Base-by-base conservation (phyloP, 2,797 vertebrate species). In the Dendrocincla tyrannina region DNA sequence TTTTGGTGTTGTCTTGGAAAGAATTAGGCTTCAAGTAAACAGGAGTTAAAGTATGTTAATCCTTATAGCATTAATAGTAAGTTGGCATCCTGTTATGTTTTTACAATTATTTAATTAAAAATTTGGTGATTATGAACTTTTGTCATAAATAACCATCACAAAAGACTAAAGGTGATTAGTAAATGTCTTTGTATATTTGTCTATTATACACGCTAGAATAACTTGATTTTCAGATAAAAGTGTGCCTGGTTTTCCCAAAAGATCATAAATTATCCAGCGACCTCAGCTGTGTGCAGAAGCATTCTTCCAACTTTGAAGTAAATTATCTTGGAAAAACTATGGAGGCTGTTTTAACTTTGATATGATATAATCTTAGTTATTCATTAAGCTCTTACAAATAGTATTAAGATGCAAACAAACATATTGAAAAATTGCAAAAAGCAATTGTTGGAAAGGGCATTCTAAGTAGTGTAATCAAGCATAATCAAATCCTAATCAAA, bases 221-320 rank as follows among this genome's bases (percentile, higher is more conserved):
- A 70, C 33, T 89, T 91, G 1, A 7, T 86, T 91, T 91, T 64
- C 39, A 76, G 53, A 58, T 88, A 46, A 87, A 88, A 88, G 33
- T 28, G 24, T 52, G 4, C 41, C 46, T 93, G 25, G 12, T 84
- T 95, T 93, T 77, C 46, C 78, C 47, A 89, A 56, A 78, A 81
- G 37, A 73, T 93, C 17, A 41, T 72, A 91, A 93, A 94, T 91
- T 96, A 86, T 79, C 64, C 56, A 78, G n/a, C 56, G 77, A 82
- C 60, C 17, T 85, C 63, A 82, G 13, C 24, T 70, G 13, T 81
- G 7, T 92, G 47, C 52, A 69, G 72, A 73, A 64, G 9, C 58
- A 44, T 76, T 84, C 46, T 91, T 91, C 42, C 17, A 88, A 44
- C 46, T 56, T 89, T 24, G 30, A 80, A 85, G 46, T 50, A 10